These are phyloP conservation scores for Allolobophora icterica DNA, from an alignment of 2,888 invertebrate species.

Conservation along the genomic window DNA sequence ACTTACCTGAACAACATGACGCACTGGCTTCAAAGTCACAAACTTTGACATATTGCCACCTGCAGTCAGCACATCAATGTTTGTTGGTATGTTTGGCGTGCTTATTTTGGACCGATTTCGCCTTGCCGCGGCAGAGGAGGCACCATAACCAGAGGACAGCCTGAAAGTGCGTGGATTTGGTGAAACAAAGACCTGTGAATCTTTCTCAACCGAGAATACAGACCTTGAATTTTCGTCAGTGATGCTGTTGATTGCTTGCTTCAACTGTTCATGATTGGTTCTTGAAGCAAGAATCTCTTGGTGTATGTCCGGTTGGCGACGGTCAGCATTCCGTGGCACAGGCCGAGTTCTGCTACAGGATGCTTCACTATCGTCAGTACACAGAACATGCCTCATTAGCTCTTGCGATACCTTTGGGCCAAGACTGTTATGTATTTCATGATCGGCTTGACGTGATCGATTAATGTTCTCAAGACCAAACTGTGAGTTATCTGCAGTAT, in stretches of 20 bases:
- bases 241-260: background rate
- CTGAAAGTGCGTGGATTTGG: background rate
- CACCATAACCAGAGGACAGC: background rate
- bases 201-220: background rate
- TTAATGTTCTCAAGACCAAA: background rate
- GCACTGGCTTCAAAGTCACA: constrained; percentile 18
- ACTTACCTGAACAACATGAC: constrained; percentile 4
- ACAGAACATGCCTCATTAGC: constrained; percentile 27
- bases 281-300: background rate
- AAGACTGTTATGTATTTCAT: background rate
- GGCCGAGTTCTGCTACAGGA: constrained; percentile 5
- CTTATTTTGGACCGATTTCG: background rate
- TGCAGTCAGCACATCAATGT: background rate
- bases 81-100: background rate
- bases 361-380: background rate
- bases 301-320: background rate
- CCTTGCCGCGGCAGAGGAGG: background rate
- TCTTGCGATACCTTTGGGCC: constrained; percentile 28
- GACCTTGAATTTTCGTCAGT: background rate
- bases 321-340: background rate
- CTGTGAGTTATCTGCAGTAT: background rate
- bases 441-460: constrained; percentile 3
- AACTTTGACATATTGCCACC: constrained; percentile 20
- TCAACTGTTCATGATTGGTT: background rate
- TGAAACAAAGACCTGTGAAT: background rate